Evolutionary conservation across 2,797 vertebrate genomes (phyloP).

Genomic region (Caiman crocodilus): DNA sequence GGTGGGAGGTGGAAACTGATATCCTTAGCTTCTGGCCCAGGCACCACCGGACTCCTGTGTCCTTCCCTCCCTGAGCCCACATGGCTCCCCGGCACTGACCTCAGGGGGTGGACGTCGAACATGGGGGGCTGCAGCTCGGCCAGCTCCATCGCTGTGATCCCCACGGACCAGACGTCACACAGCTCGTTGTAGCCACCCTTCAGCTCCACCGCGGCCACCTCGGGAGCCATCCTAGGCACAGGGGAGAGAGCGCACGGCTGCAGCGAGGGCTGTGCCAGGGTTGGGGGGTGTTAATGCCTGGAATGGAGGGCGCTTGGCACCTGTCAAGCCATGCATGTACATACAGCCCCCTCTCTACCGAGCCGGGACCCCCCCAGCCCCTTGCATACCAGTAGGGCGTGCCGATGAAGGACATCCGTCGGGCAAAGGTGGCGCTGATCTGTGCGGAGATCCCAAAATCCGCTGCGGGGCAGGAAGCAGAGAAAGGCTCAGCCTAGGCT

Average conservation of each 20-base stretch:
- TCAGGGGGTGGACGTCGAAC: conserved; percentile 91
- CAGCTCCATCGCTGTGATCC: conserved; percentile 93
- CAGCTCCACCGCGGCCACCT: conserved; percentile 92
- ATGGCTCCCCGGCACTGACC: conserved; percentile 73
- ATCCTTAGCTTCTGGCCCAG: too few species aligned
- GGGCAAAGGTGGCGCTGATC: conserved; percentile 91
- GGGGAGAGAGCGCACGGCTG: neutral
- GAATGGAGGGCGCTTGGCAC: neutral
- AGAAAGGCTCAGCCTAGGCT: neutral
- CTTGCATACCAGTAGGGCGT: conserved; percentile 92
- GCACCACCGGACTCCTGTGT: too few species aligned
- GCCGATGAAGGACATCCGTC: conserved; percentile 93
- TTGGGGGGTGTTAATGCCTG: too few species aligned
- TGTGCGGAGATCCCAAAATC: conserved; percentile 95
- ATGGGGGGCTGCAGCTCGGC: conserved; percentile 90
- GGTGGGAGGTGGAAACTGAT: too few species aligned
- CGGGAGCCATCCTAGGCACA: conserved; percentile 91
- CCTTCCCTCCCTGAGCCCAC: too few species aligned
- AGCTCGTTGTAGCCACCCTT: conserved; percentile 93
- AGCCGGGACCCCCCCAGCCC: neutral
- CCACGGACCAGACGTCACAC: conserved; percentile 94
- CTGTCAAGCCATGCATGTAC: neutral
- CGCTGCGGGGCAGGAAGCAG: conserved; percentile 74
- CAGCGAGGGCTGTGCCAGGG: too few species aligned
- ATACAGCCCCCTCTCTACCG: too few species aligned